Percentiles rank a stretch among this genome's conserved stretches.
Conservation (phyloP, 2,797 vertebrate genomes). For the Poecilia velifera region DNA sequence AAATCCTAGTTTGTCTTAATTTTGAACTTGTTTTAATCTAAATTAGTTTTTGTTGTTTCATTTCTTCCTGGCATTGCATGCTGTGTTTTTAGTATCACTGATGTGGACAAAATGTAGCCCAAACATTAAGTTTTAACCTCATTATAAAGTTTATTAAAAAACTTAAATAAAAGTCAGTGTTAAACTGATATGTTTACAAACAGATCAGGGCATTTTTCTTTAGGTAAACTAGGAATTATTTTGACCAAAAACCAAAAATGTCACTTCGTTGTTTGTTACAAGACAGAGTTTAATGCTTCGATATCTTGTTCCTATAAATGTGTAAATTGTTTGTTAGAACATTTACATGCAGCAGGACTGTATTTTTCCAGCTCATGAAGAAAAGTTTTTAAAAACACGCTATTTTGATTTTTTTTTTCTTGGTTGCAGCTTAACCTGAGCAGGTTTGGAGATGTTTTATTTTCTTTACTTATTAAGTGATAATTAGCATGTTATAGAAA, state of each 20-base stretch:
- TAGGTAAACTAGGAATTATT: not conserved
- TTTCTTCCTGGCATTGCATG: not conserved
- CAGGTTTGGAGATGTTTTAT: not conserved
- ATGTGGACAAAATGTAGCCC: not conserved
- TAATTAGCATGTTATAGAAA: not conserved
- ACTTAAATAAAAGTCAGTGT: not conserved
- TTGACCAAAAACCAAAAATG: constrained; percentile 1
- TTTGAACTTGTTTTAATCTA: not conserved
- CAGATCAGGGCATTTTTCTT: not conserved
- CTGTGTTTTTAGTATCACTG: not conserved
- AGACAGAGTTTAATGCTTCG: not conserved
- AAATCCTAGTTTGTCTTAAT: not conserved
- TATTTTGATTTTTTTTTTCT: not conserved
- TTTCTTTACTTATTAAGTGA: not conserved
- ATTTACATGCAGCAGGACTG: constrained; percentile 1
- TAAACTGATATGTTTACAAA: not conserved
- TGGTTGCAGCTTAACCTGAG: not conserved
- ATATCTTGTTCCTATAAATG: not conserved
- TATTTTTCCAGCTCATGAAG: not conserved
- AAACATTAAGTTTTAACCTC: not conserved
- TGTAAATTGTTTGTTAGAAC: constrained; percentile 2
- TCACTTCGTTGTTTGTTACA: not conserved
- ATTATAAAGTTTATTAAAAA: not conserved
- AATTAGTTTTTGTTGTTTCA: not conserved
- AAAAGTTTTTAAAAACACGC: not conserved